Percentiles rank a stretch among this genome's conserved stretches.
Conservation (phyloP, 2,797 vertebrate genomes). For the Urophycis tenuis region DNA sequence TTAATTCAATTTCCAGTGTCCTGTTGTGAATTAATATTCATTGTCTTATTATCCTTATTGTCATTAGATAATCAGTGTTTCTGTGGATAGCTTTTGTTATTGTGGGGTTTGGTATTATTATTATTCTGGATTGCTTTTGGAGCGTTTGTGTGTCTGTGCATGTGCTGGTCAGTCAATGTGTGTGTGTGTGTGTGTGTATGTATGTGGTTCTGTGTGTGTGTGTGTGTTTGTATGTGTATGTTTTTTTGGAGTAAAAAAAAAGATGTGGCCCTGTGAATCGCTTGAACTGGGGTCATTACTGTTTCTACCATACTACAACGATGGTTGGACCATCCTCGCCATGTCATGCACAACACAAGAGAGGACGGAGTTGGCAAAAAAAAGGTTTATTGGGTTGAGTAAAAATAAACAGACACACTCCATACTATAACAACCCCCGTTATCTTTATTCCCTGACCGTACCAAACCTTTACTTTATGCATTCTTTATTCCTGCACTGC, state of each 20-base stretch:
- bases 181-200: no score
- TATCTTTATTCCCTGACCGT: not conserved
- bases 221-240: no score
- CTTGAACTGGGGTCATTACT: no score
- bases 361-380: not conserved
- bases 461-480: not conserved
- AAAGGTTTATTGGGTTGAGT: slow-evolving; percentile 1
- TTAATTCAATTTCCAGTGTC: no score
- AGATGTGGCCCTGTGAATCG: no score
- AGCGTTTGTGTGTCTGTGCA: no score
- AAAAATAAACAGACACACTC: slow-evolving; percentile 1
- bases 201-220: no score
- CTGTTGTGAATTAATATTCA: not conserved
- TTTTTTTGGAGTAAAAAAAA: no score
- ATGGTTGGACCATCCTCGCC: not conserved
- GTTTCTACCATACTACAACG: not conserved
- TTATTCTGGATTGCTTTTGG: no score
- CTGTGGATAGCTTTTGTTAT: no score
- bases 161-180: no score
- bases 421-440: not conserved
- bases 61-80: no score
- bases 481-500: not conserved
- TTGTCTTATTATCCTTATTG: not conserved
- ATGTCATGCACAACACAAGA: not conserved
- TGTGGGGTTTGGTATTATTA: not conserved